A percentile compares a stretch with the other conserved stretches of the same genome.
phyloP scores from a whole-genome alignment of 2,888 invertebrate species.

The Drosophila seclusa region DNA sequence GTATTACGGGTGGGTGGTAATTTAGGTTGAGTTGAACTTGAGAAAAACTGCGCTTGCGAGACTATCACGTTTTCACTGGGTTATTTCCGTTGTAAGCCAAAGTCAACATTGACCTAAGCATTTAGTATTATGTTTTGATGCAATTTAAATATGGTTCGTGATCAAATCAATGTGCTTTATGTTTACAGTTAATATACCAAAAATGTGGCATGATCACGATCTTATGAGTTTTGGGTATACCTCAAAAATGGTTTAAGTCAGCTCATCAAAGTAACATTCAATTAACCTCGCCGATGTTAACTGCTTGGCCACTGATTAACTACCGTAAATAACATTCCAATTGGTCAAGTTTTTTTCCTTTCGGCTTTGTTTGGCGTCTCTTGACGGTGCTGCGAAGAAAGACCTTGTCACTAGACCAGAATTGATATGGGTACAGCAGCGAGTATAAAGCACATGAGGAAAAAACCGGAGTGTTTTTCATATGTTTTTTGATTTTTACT shows the following conservation, averaged over 20 bases:
- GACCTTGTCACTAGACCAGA: conserved; percentile 43
- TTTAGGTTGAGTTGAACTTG: background rate
- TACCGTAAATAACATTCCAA: background rate
- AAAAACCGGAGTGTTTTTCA: conserved; percentile 6
- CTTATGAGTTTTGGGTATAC: background rate
- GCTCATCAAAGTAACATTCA: conserved; percentile 18
- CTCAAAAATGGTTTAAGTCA: background rate
- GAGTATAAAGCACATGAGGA: conserved; percentile 20
- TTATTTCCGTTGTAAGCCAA: background rate
- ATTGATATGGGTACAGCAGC: conserved; percentile 37
- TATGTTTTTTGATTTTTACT: background rate
- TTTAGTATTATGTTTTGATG: background rate
- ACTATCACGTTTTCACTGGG: background rate
- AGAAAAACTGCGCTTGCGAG: background rate
- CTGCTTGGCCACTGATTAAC: conserved; percentile 9
- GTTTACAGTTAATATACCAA: background rate
- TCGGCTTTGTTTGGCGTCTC: conserved; percentile 4
- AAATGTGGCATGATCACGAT: background rate
- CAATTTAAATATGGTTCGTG: background rate
- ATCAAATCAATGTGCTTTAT: background rate
- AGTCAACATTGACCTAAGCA: background rate
- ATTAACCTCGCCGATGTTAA: conserved; percentile 9
- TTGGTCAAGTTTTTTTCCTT: background rate
- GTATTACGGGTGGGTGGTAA: background rate
- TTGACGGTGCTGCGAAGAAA: conserved; percentile 20